Percentiles rank a stretch among this genome's conserved stretches.
Evolutionary conservation across 2,888 invertebrate genomes (phyloP).

Genomic region (Clepsis dumicolana): DNA sequence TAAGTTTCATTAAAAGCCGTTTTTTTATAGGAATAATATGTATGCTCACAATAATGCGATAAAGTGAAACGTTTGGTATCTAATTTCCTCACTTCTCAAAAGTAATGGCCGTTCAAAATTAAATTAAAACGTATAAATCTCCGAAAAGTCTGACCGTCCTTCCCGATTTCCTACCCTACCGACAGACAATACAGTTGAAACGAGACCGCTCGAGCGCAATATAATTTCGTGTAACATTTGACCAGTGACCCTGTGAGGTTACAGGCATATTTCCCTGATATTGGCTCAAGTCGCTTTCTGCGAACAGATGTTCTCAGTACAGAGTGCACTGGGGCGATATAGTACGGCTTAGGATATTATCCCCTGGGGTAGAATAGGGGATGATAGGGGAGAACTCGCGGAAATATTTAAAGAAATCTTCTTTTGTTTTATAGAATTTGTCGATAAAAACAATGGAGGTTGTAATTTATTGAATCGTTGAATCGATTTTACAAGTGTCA

Average conservation of each 20-base stretch:
- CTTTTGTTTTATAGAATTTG: slow-evolving; percentile 13
- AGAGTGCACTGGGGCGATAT: slow-evolving; percentile 46
- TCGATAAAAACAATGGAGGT: background rate
- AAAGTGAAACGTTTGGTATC: background rate
- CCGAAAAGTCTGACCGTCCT: background rate
- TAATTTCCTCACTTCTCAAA: background rate
- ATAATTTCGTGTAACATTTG: slow-evolving; percentile 16
- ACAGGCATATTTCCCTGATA: slow-evolving; percentile 35
- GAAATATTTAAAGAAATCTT: slow-evolving; percentile 15
- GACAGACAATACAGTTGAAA: background rate
- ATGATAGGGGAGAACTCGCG: slow-evolving; percentile 22
- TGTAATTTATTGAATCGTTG: background rate
- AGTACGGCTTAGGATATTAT: slow-evolving; percentile 38
- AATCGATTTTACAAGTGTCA: no score
- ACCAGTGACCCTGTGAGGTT: slow-evolving; percentile 19
- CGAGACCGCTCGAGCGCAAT: background rate
- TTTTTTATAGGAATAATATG: no score
- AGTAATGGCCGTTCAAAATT: background rate
- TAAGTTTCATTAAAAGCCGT: no score
- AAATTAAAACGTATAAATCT: background rate
- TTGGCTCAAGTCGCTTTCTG: slow-evolving; percentile 36
- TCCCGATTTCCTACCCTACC: background rate
- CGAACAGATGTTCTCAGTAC: slow-evolving; percentile 45
- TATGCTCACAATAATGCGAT: no score
- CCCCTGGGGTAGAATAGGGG: slow-evolving; percentile 35